Base-by-base conservation (phyloP, 2,888 invertebrate species). In the Psococerastis gibbosa region DNA sequence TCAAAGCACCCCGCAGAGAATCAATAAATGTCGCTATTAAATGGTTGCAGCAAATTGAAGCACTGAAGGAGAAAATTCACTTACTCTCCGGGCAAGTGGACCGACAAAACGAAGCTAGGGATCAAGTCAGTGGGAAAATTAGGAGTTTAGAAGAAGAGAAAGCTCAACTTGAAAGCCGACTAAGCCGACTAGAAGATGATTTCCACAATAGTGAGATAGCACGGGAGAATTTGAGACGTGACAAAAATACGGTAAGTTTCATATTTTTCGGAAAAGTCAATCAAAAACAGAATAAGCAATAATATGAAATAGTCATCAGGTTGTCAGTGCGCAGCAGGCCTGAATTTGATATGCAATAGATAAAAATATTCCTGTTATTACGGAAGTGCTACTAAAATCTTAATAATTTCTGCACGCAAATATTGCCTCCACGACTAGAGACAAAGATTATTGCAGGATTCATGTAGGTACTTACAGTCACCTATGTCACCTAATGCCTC, bases 171-270 rank as follows among this genome's bases (percentile, higher is more conserved):
- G 80, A 83, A 52, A 69, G 73, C 41, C 73, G 81, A 47, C 64
- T 89, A 45, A 78, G 82, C 54, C 82, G 83, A 55, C 65, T 78
- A 13, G 85, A 88, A 54, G 70, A 77, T 0, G 89, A 91, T 56
- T 67, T 88, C 22, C 75, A 74, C 45, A 68, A 78, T 1, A 68
- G 72, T 31, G 83, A 83, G 56, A 63, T 78, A 3, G 67, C 78
- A 8, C 69, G 75, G 51, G 84, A 85, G 51, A 73, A 71, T 27
- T 62, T 84, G 31, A 70, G 77, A 46, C 70, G 77, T 52, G 84
- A 85, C 56, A 85, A 83, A 59, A 72, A 75, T 50, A 77, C 76
- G 54, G 84, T 84, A 58, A 67, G 70, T 56, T 43, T 22, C 5
- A n/a, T 22, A n/a, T n/a, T n/a, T n/a, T 11, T 11, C 9, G 9